Evolutionary conservation across 2,797 vertebrate species (phyloP), one percentile per base, ranked within the genome.

Genomic region (Arremon aurantiirostris): DNA sequence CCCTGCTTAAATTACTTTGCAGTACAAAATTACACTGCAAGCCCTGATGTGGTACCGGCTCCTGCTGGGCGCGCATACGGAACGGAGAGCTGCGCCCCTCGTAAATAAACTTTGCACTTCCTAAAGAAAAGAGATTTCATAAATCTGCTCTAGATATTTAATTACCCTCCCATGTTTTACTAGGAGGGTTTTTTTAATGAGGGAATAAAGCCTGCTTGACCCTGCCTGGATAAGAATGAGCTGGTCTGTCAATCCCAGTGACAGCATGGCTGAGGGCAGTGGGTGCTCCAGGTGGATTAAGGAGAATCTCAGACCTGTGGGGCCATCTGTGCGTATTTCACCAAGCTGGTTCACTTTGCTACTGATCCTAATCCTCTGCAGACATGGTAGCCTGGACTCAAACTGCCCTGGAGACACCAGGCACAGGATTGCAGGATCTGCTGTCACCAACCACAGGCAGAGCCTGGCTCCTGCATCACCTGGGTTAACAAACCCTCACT

Each of bases 1-100:
- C 70, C 66, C 71, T 75, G 63, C 71, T 86, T 71, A 84, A 84
- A 95, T 71, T 78, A 83, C 65, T 57, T 39, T 69, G 68, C 72
- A 86, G 73, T 46, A 76, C 17, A 81, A 70, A 92, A 81, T 94
- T 65, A 88, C 47, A 56, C 68, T 90, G 42, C 60, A 60, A n/a
- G n/a, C 55, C 39, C 44, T 64, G 16, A 22, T 2, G 20, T n/a
- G 57, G 69, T 35, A 14, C 15, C 47, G 50, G 9, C 59, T n/a
- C 4, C 2, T 64, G 68, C 37, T 70, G n/a, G 23, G 65, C 2
- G 66, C 42, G 26, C 57, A 37, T 7, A 65, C 3, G 5, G 59
- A 91, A 34, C 2, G 0, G 4, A 78, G 66, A 89, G 27, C 47
- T 26, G 65, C 3, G 11, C 2, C 49, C 44, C 47, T 73, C 42